These are phyloP conservation scores for Penaeus indicus DNA, from an alignment of 1,140 invertebrate genomes.

Conservation along the genomic window DNA sequence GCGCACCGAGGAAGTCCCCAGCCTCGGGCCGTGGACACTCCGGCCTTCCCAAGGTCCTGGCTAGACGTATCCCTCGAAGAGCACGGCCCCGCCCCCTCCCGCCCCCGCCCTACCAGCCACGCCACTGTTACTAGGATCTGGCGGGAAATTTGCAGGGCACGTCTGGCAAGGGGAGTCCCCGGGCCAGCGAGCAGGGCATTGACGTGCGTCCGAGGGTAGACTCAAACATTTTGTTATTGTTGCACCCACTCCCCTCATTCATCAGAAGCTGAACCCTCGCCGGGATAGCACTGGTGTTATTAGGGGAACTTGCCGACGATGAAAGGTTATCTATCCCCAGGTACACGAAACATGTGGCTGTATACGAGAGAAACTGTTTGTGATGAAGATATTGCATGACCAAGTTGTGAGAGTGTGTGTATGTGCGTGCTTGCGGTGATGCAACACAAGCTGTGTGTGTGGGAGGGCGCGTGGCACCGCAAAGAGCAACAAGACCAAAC, in stretches of 20 bases:
- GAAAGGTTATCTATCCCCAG: no score
- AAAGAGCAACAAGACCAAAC: neutral
- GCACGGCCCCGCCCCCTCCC: neutral
- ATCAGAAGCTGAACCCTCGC: neutral
- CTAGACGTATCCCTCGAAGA: no score
- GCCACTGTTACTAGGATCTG: constrained; percentile 52
- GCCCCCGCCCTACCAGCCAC: neutral
- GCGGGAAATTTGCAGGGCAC: constrained; percentile 47
- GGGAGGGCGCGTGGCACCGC: neutral
- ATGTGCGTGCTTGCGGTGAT: neutral
- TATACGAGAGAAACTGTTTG: no score
- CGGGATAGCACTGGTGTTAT: neutral
- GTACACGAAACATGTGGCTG: no score
- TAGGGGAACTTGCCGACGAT: no score
- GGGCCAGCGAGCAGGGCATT: constrained; percentile 41
- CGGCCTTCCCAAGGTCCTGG: constrained; percentile 56
- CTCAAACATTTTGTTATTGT: neutral
- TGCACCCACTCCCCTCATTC: neutral
- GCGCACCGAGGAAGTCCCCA: constrained; percentile 53
- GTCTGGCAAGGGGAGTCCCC: constrained; percentile 38
- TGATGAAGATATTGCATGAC: no score
- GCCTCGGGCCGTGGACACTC: constrained; percentile 18
- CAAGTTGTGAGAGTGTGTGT: constrained; percentile 19
- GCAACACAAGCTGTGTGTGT: neutral
- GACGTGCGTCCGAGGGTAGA: constrained; percentile 22